Evolutionary conservation across 2,797 vertebrate genomes (phyloP), one percentile per base, ranked within the genome.

Genomic region (Lepilemur ruficaudatus): DNA sequence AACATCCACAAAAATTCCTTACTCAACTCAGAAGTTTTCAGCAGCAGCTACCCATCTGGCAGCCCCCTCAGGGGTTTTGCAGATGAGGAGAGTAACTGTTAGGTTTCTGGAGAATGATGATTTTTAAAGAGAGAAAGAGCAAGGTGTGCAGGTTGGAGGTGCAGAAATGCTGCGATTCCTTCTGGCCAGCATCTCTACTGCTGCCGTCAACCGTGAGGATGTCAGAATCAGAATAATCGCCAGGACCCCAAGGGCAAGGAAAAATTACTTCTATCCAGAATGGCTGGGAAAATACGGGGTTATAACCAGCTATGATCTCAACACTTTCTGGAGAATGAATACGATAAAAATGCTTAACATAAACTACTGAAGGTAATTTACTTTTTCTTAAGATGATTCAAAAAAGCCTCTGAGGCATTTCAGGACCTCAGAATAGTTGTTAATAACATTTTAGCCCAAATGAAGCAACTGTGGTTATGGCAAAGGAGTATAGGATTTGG

Each of bases 21-120:
- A 94, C 93, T 96, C 94, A 83, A 95, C 93, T 96, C 75, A 8
- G 78, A 94, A 95, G 89, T 90, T 96, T 96, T 95, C 50, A 94
- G 57, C 96, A 97, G 95, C 89, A 97, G 38, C 86, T 95, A 93
- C 93, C 97, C 98, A 98, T 93, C 95, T 97, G 97, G 91, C 95
- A 73, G 28, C 20, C 67, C 86, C 73, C 80, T 81, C 4, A 0
- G 61, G 96, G 94, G 23, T 67, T 96, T 89, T 85, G 41, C 89
- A 86, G 72, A 65, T 87, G 83, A 94, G 67, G 23, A 22, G 30
- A 80, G 12, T 70, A 52, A 9, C 70, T 80, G 35, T 88, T 82
- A 81, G 52, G 23, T 88, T 96, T 92, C 89, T 91, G 35, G 81
- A 91, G 85, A 89, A 97, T 30, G 59, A 78, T 9, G 3, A 10